Base-by-base conservation (phyloP, 2,797 vertebrate genomes). In the Dendrocincla tyrannina region DNA sequence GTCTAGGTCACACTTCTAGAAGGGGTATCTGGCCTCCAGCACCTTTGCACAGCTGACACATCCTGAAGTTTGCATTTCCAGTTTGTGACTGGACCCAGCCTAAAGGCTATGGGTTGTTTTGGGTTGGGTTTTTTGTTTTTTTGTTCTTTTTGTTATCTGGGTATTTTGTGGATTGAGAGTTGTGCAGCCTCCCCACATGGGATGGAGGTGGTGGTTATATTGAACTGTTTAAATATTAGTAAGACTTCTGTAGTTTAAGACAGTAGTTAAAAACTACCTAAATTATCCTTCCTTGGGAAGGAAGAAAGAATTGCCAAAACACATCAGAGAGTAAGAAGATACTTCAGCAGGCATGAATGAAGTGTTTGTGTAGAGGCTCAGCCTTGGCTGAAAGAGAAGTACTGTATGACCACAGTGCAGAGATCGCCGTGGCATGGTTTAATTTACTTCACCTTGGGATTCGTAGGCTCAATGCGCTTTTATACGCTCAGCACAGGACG, bases 241-340 rank as follows among this genome's bases (percentile, higher is more conserved):
- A 67, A 74, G 37, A 13, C 16, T 72, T 75, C 0, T 20, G 23
- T 33, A 47, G 33, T 52, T 77, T 25, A 70, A 47, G 37, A 14
- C 28, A 49, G 64, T 42, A 53, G 32, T 79, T 64, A 82, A 77
- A 87, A 85, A 18, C 13, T 47, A 39, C 28, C 2, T 19, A 12
- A 6, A 7, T 10, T 5, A 33, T 66, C 35, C 35, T 91, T 80
- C 33, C 46, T 68, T 50, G 30, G n/a, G 35, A 88, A 91, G 69
- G 66, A 90, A 91, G 58, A 78, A 64, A 11, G 37, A 80, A n/a
- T 32, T 81, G 60, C 53, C 76, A 67, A 32, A 74, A 83, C 69
- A 20, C 25, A 56, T 30, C 8, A 5, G n/a, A 42, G 19, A 80
- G 53, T 53, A 66, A 90, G 69, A 69, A 55, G 53, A 39, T 53